Evolutionary conservation across 2,888 invertebrate species (phyloP).

Genomic region (Drosophila hamatofila): DNA sequence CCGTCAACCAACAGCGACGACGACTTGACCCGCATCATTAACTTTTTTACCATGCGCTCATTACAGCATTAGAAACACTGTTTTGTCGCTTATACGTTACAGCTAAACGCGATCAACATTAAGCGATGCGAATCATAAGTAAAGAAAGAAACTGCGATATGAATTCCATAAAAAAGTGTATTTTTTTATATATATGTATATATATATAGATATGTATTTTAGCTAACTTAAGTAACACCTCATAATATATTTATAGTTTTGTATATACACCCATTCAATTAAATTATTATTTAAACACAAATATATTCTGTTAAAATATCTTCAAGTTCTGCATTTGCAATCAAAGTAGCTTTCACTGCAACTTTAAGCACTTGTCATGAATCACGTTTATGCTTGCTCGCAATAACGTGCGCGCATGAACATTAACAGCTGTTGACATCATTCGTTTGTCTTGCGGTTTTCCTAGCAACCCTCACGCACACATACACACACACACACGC

Average conservation of each 20-base stretch:
- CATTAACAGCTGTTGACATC: slow-evolving; percentile 57
- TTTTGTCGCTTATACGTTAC: slow-evolving; percentile 48
- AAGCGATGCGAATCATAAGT: background rate
- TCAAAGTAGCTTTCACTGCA: background rate
- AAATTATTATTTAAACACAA: background rate
- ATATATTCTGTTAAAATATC: background rate
- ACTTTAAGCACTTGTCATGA: background rate
- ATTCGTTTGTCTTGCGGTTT: slow-evolving; percentile 52
- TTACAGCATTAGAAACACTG: slow-evolving; percentile 36
- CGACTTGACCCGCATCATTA: slow-evolving; percentile 74
- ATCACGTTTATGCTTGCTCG: slow-evolving; percentile 24
- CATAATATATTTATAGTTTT: too few species aligned
- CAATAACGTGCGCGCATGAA: slow-evolving; percentile 51
- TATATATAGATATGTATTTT: too few species aligned
- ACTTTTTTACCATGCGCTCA: slow-evolving; percentile 62
- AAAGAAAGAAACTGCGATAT: too few species aligned
- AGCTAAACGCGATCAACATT: slow-evolving; percentile 28
- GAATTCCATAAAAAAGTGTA: too few species aligned
- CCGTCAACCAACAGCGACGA: slow-evolving; percentile 47
- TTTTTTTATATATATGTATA: too few species aligned
- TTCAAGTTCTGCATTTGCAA: background rate
- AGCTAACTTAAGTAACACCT: too few species aligned
- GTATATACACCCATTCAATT: background rate
- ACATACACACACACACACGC: slow-evolving; percentile 2
- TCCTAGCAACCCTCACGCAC: slow-evolving; percentile 22